Conservation (phyloP, 2,113 vertebrate genomes). For the Oncorhynchus masou region DNA sequence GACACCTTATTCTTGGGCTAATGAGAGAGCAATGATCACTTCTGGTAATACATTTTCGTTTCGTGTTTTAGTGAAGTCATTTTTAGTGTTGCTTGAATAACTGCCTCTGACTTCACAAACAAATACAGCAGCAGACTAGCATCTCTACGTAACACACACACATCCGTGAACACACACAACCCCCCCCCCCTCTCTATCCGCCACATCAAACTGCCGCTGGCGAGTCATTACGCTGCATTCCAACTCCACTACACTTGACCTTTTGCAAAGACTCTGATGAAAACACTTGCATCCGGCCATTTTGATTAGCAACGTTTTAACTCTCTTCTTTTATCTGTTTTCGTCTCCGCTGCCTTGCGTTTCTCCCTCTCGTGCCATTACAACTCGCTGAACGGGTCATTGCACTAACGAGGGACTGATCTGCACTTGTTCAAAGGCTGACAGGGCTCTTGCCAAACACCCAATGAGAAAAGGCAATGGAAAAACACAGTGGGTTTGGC, state of each 20-base stretch:
- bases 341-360: too few species aligned
- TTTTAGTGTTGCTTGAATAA: too few species aligned
- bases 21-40: too few species aligned
- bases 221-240: conserved; percentile 51
- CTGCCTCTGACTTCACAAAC: not conserved
- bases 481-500: conserved; percentile 21
- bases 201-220: conserved; percentile 60
- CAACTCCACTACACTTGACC: conserved; percentile 56
- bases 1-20: too few species aligned
- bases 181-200: conserved; percentile 27
- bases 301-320: conserved; percentile 65
- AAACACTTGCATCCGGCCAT: conserved; percentile 59
- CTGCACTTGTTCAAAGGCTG: conserved; percentile 46
- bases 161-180: not conserved
- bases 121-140: not conserved
- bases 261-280: conserved; percentile 60
- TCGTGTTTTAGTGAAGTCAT: too few species aligned
- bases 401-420: conserved; percentile 26
- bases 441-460: conserved; percentile 42
- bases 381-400: conserved; percentile 13
- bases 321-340: conserved; percentile 39
- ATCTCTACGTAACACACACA: not conserved
- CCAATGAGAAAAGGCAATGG: conserved; percentile 19
- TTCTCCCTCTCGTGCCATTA: not conserved
- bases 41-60: too few species aligned